A percentile compares a stretch with the other conserved stretches of the same genome.
Evolutionary conservation across 2,888 invertebrate genomes (phyloP).

Genomic region (Lapara coniferarum): DNA sequence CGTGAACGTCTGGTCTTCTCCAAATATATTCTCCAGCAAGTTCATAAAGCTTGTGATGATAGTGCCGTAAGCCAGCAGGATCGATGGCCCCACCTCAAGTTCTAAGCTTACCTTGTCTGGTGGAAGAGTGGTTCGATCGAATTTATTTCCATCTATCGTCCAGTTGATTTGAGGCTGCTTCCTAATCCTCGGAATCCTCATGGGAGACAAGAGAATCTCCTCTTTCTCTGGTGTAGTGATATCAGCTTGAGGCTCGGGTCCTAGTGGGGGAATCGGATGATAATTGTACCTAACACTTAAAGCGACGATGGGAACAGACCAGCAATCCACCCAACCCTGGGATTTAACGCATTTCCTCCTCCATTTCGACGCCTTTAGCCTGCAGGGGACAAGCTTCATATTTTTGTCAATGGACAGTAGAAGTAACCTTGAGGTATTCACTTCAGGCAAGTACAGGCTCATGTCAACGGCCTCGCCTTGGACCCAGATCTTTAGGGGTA

Average conservation of each 20-base stretch:
- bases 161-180: conserved; percentile 88
- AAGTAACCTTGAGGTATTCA: conserved; percentile 93
- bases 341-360: conserved; percentile 89
- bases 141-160: conserved; percentile 88
- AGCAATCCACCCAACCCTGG: conserved; percentile 97
- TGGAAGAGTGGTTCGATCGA: conserved; percentile 93
- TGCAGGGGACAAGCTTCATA: conserved; percentile 90
- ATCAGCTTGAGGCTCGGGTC: conserved; percentile 94
- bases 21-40: conserved; percentile 98
- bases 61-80: conserved; percentile 95
- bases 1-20: conserved; percentile 96
- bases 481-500: conserved; percentile 95
- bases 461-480: conserved; percentile 97
- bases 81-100: conserved; percentile 97
- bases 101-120: conserved; percentile 96
- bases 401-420: conserved; percentile 93
- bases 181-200: conserved; percentile 92
- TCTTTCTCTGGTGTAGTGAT: conserved; percentile 97
- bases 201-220: conserved; percentile 95
- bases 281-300: conserved; percentile 95
- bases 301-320: conserved; percentile 97
- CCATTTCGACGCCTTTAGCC: conserved; percentile 87
- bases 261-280: conserved; percentile 95
- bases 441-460: conserved; percentile 95
- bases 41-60: conserved; percentile 95